Evolutionary conservation across 2,113 vertebrate species (phyloP).

Genomic region (Tupaia chinensis): DNA sequence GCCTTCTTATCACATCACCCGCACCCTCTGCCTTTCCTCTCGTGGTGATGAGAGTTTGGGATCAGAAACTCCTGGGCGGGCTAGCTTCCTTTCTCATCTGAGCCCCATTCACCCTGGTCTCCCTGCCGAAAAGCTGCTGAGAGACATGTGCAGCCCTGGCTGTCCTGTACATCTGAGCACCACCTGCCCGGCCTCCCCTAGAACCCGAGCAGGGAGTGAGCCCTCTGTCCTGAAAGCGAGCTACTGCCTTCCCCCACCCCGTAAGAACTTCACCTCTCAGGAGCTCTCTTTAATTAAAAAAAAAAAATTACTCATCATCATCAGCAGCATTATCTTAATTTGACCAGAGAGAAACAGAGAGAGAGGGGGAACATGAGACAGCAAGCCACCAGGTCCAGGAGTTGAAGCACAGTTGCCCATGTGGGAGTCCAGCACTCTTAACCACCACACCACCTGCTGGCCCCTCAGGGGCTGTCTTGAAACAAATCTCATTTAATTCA

Average conservation of each 20-base stretch:
- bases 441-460: too few relatives aligned
- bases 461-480: background rate
- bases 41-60: background rate
- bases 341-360: too few relatives aligned
- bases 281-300: too few relatives aligned
- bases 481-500: background rate
- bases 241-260: background rate
- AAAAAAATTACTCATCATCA: too few relatives aligned
- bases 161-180: background rate
- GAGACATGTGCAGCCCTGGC: background rate
- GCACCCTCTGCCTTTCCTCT: background rate
- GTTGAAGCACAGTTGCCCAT: too few relatives aligned
- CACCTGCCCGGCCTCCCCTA: background rate
- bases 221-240: rapidly evolving
- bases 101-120: background rate
- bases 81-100: background rate
- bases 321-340: too few relatives aligned
- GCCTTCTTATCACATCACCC: constrained; percentile 17
- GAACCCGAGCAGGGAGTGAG: background rate
- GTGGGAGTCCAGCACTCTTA: too few relatives aligned
- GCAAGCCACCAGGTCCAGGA: too few relatives aligned
- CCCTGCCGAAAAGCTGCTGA: background rate
- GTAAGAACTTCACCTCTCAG: background rate
- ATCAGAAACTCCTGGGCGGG: background rate
- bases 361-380: too few relatives aligned